A percentile compares a stretch with the other conserved stretches of the same genome.
phyloP scores from a whole-genome alignment of 53 echinoderm and acorn worm species.

The Echinarachnius parma region DNA sequence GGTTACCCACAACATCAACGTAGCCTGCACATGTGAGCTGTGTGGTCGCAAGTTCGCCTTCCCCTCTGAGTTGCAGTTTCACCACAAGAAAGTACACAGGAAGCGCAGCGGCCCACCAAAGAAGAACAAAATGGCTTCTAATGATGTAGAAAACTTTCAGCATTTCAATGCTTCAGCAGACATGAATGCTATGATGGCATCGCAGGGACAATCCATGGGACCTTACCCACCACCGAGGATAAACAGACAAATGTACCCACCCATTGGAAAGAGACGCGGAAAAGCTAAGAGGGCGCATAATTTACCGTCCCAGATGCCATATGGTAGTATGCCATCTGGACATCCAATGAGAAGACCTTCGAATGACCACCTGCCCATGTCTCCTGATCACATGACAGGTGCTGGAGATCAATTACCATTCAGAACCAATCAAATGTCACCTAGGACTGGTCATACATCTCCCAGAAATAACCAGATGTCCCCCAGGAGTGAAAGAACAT shows the following conservation, averaged over 20 bases:
- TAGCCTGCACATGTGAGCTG: constrained; percentile 41
- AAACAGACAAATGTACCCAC: constrained; percentile 16
- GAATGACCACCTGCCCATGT: constrained; percentile 19
- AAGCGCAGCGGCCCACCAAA: constrained; percentile 37
- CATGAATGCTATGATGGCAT: constrained; percentile 30
- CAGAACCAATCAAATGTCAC: constrained; percentile 23
- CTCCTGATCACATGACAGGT: background rate
- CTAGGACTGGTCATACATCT: constrained; percentile 17
- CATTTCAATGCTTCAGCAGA: constrained; percentile 19
- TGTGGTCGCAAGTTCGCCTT: constrained; percentile 56
- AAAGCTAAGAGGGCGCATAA: constrained; percentile 6
- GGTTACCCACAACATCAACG: constrained; percentile 43
- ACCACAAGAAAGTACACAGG: constrained; percentile 43
- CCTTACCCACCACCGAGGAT: background rate
- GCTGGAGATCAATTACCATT: constrained; percentile 25
- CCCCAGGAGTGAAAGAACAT: constrained; percentile 18
- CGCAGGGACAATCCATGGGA: constrained; percentile 17
- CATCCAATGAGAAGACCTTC: background rate
- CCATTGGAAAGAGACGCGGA: background rate
- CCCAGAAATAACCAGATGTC: no score
- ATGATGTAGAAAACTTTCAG: constrained; percentile 17
- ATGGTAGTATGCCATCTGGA: background rate
- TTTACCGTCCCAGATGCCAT: no score
- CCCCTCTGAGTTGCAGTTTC: constrained; percentile 45
- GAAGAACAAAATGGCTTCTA: constrained; percentile 9